phyloP scores from a whole-genome alignment of 1,140 invertebrate species.

The Andricus grossulariae region DNA sequence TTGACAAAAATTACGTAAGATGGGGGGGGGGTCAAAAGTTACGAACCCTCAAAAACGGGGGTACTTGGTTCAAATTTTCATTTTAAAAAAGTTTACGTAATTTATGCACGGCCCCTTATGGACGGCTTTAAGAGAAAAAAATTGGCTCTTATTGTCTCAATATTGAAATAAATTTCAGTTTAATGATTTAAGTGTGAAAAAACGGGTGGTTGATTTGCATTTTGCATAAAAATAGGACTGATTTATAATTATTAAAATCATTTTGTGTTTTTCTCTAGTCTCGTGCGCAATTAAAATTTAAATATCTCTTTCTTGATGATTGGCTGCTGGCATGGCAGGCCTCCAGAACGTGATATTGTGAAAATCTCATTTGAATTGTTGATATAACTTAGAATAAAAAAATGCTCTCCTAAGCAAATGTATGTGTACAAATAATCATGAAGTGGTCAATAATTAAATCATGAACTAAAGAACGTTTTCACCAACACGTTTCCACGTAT shows the following conservation, averaged over 20 bases:
- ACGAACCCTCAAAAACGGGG: too few relatives aligned
- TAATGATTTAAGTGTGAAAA: conserved; percentile 5
- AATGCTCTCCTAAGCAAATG: conserved; percentile 11
- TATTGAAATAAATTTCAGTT: conserved; percentile 16
- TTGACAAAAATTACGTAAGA: too few relatives aligned
- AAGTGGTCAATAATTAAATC: conserved; percentile 1
- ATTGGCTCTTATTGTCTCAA: conserved; percentile 28
- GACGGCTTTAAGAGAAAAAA: conserved; percentile 11
- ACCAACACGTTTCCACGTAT: background rate
- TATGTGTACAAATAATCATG: conserved; percentile 1
- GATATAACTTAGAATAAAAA: conserved; percentile 39
- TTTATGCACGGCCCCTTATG: too few relatives aligned
- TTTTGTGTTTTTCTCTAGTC: conserved; percentile 46
- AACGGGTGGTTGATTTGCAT: background rate
- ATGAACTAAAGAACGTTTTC: conserved; percentile 3
- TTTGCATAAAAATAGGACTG: conserved; percentile 1
- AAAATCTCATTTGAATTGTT: conserved; percentile 58
- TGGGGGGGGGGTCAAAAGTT: too few relatives aligned
- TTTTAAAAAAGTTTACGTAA: too few relatives aligned
- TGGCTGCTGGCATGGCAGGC: conserved; percentile 52
- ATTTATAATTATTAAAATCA: conserved; percentile 17
- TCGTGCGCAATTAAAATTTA: conserved; percentile 50
- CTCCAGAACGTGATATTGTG: conserved; percentile 58
- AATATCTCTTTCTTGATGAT: conserved; percentile 48
- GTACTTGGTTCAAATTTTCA: too few relatives aligned